These are phyloP conservation scores for Caracal caracal DNA, from an alignment of 2,113 vertebrate genomes.

Conservation along the genomic window DNA sequence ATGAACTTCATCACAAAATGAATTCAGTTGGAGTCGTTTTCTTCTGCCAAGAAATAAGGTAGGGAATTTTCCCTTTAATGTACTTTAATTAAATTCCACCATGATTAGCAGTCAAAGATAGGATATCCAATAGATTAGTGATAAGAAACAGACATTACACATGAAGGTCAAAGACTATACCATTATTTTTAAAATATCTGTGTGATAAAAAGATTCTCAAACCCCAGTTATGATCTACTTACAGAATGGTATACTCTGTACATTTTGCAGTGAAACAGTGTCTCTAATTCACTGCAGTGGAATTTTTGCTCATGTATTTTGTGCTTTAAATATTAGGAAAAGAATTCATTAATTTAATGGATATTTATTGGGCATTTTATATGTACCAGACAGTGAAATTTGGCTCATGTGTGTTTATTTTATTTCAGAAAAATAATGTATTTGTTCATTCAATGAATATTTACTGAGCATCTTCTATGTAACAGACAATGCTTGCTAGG, in stretches of 20 bases:
- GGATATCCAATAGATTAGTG: not conserved
- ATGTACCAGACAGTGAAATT: not conserved
- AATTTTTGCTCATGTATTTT: not conserved
- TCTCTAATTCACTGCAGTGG: not conserved
- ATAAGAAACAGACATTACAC: not conserved
- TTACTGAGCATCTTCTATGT: slow-evolving; percentile 16
- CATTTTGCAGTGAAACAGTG: not conserved
- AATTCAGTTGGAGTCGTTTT: not conserved
- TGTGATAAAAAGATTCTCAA: not conserved
- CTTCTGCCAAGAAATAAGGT: slow-evolving; percentile 32
- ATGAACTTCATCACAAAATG: slow-evolving; percentile 25
- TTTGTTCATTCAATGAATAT: not conserved
- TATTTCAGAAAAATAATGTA: slow-evolving; percentile 40
- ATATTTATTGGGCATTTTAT: slow-evolving; percentile 22
- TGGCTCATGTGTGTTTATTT: not conserved
- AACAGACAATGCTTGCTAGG: not conserved
- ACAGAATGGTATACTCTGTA: not conserved
- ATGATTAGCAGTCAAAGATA: not conserved
- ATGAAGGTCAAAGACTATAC: not conserved
- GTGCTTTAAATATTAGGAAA: not conserved
- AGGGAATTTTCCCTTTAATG: slow-evolving; percentile 27
- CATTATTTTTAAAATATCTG: slow-evolving; percentile 10
- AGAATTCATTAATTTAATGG: not conserved
- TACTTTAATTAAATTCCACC: slow-evolving; percentile 3
- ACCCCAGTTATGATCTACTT: not conserved